phyloP scores from a whole-genome alignment of 2,113 vertebrate species.

The Notarius lentiginosus region DNA sequence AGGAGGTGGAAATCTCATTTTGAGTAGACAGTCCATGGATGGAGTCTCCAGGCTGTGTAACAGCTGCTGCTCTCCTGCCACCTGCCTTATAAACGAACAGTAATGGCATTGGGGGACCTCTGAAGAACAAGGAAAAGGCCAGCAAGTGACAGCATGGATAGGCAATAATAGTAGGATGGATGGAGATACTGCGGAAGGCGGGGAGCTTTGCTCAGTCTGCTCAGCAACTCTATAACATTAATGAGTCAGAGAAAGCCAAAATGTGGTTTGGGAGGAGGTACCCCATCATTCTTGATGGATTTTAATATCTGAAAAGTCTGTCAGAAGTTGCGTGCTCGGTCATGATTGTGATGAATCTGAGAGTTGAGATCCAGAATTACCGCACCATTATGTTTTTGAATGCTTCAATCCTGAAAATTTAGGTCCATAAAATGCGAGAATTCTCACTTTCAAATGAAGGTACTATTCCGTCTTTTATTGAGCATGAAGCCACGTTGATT shows the following conservation, averaged over 20 bases:
- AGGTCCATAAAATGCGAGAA: not conserved
- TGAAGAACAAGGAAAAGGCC: conserved; percentile 55
- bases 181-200: conserved; percentile 57
- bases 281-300: conserved; percentile 41
- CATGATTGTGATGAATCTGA: not conserved
- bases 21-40: conserved; percentile 66
- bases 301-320: conserved; percentile 64
- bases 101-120: conserved; percentile 70
- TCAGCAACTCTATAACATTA: conserved; percentile 19
- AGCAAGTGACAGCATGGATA: conserved; percentile 59
- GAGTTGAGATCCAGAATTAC: not conserved
- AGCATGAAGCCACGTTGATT: not conserved
- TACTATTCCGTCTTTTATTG: not conserved
- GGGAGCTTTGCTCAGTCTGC: not conserved
- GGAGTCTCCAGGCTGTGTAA: conserved; percentile 61
- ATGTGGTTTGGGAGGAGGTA: not conserved
- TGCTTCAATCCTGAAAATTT: not conserved
- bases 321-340: conserved; percentile 60
- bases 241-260: not conserved
- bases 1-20: conserved; percentile 76
- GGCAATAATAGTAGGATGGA: conserved; percentile 70
- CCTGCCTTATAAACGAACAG: conserved; percentile 80
- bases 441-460: not conserved
- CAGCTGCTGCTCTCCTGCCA: conserved; percentile 75
- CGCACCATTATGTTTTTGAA: not conserved